Evolutionary conservation across 2,797 vertebrate species (phyloP).

Genomic region (Onychomys torridus): DNA sequence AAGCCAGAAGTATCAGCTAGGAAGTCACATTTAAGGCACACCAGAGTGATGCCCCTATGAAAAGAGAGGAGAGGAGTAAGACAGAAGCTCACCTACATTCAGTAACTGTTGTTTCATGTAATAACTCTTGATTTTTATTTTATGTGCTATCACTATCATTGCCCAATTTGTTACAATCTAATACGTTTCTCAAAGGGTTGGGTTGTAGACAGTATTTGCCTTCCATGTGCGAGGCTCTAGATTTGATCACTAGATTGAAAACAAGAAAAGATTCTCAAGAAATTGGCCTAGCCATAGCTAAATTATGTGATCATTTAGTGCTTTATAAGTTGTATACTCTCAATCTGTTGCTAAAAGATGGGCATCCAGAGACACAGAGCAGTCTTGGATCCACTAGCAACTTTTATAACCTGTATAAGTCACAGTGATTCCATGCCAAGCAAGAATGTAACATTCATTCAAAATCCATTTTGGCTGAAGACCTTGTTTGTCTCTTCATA

Average conservation of each 20-base stretch:
- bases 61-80: slow-evolving; percentile 40
- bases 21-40: slow-evolving; percentile 97
- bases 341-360: slow-evolving; percentile 50
- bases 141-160: background rate
- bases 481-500: background rate
- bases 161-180: slow-evolving; percentile 36
- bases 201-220: background rate
- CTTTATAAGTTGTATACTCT: slow-evolving; percentile 44
- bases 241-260: background rate
- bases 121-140: slow-evolving; percentile 43
- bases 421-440: slow-evolving; percentile 43
- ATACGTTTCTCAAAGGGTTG: slow-evolving; percentile 16
- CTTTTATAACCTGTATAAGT: background rate
- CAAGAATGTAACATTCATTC: slow-evolving; percentile 52
- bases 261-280: background rate
- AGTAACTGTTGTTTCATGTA: slow-evolving; percentile 53
- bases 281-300: slow-evolving; percentile 6
- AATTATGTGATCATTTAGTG: slow-evolving; percentile 21
- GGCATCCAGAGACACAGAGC: slow-evolving; percentile 18
- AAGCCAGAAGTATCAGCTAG: slow-evolving; percentile 90
- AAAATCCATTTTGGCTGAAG: background rate
- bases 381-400: slow-evolving; percentile 38
- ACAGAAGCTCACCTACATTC: slow-evolving; percentile 37
- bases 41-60: slow-evolving; percentile 92
- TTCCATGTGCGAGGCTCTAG: background rate